Percentiles rank a stretch among this genome's conserved stretches.
Conservation (phyloP, 92 coral and sea anemone species). For the Paragorgia papillata region DNA sequence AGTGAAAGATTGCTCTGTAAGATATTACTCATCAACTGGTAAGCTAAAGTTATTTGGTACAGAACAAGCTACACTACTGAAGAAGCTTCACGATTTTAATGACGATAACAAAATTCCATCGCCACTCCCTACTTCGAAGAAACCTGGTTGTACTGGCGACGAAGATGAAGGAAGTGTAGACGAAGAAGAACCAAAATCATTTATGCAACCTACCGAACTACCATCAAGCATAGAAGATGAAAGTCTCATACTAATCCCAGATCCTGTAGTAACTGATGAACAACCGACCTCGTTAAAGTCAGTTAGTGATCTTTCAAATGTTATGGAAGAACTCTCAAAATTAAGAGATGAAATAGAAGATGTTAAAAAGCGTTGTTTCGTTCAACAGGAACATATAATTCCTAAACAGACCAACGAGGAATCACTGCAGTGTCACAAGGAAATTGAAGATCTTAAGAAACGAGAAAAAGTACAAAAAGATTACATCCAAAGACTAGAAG, state of each 20-base stretch:
- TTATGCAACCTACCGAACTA: neutral
- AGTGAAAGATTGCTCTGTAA: neutral
- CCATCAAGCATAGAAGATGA: neutral
- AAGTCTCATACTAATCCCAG: neutral
- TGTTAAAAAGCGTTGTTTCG: neutral
- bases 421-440: neutral
- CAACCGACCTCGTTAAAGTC: neutral
- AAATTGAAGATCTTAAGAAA: neutral
- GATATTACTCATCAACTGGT: neutral
- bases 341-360: neutral
- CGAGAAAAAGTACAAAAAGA: neutral
- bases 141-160: neutral
- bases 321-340: neutral
- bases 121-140: slow-evolving; percentile 7
- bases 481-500: too few relatives aligned
- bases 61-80: neutral
- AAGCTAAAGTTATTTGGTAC: neutral
- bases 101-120: neutral
- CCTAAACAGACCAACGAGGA: neutral
- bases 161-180: neutral
- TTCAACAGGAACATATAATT: neutral
- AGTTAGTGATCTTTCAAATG: neutral
- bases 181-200: neutral
- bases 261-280: neutral
- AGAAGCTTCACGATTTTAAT: neutral